Percentiles rank a stretch among this genome's conserved stretches.
Conservation (phyloP, 2,797 vertebrate species). For the Argyrosomus regius region DNA sequence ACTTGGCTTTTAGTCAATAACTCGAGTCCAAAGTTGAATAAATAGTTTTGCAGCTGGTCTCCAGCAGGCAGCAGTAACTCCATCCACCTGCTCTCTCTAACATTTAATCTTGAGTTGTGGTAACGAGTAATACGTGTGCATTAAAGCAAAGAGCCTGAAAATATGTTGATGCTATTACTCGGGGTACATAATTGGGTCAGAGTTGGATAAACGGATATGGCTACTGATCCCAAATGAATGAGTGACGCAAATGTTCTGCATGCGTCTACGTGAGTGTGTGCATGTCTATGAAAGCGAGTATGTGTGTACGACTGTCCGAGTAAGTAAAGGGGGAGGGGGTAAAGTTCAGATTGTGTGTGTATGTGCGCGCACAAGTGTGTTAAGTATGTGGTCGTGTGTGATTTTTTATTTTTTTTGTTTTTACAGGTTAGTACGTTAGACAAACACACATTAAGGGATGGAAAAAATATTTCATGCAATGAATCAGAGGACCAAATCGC, state of each 20-base stretch:
- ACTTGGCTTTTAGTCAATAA: constrained; percentile 3
- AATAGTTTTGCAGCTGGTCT: constrained; percentile 10
- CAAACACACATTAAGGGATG: not conserved
- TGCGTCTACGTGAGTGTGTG: constrained; percentile 41
- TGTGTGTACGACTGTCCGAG: constrained; percentile 18
- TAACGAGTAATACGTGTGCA: constrained; percentile 55
- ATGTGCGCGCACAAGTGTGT: not conserved
- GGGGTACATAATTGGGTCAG: constrained; percentile 72
- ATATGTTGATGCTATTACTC: constrained; percentile 80
- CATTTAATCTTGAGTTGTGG: constrained; percentile 53
- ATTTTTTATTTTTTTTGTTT: not conserved
- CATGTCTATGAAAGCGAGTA: constrained; percentile 28
- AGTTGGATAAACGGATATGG: constrained; percentile 70
- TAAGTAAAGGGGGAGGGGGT: not conserved
- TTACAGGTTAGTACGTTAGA: not conserved
- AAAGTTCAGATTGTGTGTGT: constrained; percentile 9
- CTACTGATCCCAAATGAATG: constrained; percentile 61
- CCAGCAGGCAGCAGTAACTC: constrained; percentile 18
- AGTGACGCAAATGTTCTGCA: constrained; percentile 60
- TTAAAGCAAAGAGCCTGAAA: constrained; percentile 71
- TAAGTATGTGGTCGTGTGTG: not conserved
- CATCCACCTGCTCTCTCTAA: constrained; percentile 36
- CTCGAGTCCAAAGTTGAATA: constrained; percentile 3
- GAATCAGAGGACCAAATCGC: not conserved
- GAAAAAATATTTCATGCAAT: not conserved